phyloP scores from a whole-genome alignment of 2,888 invertebrate species.

The Catocala nupta region DNA sequence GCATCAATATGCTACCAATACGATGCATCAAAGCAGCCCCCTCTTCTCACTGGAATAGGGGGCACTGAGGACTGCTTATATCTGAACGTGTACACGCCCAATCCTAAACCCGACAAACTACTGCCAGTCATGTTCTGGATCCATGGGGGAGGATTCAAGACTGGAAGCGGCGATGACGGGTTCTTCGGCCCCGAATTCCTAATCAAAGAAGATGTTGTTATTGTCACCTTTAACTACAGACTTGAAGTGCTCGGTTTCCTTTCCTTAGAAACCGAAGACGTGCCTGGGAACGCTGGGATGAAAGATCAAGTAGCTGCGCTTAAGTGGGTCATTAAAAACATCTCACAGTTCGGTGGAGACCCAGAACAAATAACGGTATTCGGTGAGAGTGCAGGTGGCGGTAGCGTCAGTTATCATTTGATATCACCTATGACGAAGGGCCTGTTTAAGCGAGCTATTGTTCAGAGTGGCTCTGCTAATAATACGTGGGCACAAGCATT shows the following conservation, averaged over 20 bases:
- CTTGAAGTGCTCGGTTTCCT: conserved; percentile 54
- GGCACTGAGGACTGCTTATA: conserved; percentile 52
- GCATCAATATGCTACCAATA: too few species aligned
- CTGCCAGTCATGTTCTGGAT: conserved; percentile 52
- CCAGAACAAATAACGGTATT: conserved; percentile 53
- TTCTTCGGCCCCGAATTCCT: conserved; percentile 53
- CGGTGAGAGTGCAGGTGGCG: conserved; percentile 66
- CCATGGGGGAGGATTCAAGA: conserved; percentile 47
- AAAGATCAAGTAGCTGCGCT: conserved; percentile 57
- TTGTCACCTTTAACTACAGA: conserved; percentile 50
- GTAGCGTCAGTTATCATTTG: conserved; percentile 59
- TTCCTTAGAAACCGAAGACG: conserved; percentile 51
- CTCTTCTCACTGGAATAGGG: too few species aligned
- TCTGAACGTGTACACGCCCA: conserved; percentile 54
- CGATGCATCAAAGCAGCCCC: too few species aligned
- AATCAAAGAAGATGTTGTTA: conserved; percentile 46
- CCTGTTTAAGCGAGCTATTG: conserved; percentile 79
- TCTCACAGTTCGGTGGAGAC: conserved; percentile 52
- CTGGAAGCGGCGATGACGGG: conserved; percentile 51
- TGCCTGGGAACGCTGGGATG: conserved; percentile 59
- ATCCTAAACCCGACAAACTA: conserved; percentile 33
- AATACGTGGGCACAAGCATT: conserved; percentile 82
- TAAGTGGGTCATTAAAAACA: conserved; percentile 55
- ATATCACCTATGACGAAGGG: conserved; percentile 71
- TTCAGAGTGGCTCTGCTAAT: conserved; percentile 89